phyloP scores from a whole-genome alignment of 2,113 vertebrate genomes.

The Castor canadensis region DNA sequence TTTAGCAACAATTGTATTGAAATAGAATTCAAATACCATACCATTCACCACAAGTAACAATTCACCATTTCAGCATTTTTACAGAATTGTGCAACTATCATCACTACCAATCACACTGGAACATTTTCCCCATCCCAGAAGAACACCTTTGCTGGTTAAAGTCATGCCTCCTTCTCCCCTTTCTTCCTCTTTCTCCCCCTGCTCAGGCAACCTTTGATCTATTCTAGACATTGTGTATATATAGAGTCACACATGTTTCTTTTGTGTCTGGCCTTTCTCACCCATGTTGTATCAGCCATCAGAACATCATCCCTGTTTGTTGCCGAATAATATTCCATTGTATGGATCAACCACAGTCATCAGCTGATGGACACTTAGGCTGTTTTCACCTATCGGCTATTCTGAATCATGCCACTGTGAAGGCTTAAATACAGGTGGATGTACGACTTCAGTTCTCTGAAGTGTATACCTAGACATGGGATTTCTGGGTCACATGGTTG shows the following conservation, averaged over 20 bases:
- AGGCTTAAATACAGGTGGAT: fast-evolving
- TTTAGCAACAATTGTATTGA: background rate
- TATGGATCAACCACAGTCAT: too few species aligned
- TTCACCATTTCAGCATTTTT: background rate
- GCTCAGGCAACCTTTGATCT: too few species aligned
- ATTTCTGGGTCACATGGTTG: background rate
- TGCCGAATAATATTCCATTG: background rate
- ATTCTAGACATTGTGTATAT: background rate
- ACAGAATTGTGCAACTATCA: background rate
- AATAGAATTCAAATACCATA: background rate
- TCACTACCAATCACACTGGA: background rate
- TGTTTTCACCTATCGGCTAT: background rate
- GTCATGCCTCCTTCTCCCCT: background rate
- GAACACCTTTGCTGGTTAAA: background rate
- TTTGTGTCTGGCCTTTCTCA: background rate
- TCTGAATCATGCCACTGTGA: background rate
- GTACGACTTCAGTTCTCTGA: fast-evolving
- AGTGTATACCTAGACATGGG: too few species aligned
- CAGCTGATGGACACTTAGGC: fast-evolving
- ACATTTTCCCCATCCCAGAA: background rate
- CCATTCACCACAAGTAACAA: too few species aligned
- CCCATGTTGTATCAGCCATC: fast-evolving
- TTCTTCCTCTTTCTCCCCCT: too few species aligned
- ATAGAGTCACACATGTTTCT: background rate
- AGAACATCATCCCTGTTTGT: background rate